Evolutionary conservation across 1,140 invertebrate species (phyloP).

Genomic region (Kradibia gibbosae): DNA sequence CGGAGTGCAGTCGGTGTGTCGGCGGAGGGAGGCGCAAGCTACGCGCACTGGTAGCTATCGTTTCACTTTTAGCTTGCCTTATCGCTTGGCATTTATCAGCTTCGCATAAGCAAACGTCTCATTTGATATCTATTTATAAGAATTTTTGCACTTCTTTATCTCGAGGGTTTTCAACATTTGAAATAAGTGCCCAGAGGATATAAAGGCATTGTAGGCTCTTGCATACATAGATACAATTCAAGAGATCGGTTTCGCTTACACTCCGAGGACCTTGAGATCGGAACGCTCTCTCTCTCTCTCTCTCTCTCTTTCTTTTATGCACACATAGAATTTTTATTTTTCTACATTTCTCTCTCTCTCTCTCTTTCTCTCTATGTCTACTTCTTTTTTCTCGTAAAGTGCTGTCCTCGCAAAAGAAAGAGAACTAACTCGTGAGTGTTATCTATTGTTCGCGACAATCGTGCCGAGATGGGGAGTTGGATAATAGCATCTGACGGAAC

Average conservation of each 20-base stretch:
- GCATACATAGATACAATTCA: background rate
- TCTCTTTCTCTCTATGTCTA: constrained; percentile 61
- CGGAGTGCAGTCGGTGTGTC: too few relatives aligned
- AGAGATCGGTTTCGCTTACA: constrained; percentile 27
- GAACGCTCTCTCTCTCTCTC: constrained; percentile 54
- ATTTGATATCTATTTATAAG: background rate
- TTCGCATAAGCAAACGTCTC: too few relatives aligned
- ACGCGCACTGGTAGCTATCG: background rate
- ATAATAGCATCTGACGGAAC: constrained; percentile 21
- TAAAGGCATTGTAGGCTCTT: constrained; percentile 31
- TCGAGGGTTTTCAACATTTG: background rate
- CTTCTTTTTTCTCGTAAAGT: constrained; percentile 34
- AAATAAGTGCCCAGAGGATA: background rate
- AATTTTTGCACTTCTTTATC: background rate
- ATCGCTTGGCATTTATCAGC: background rate
- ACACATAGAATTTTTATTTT: constrained; percentile 40
- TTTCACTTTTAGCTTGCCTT: background rate
- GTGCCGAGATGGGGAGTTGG: constrained; percentile 16
- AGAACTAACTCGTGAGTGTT: background rate
- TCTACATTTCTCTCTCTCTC: constrained; percentile 57
- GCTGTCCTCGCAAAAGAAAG: constrained; percentile 4
- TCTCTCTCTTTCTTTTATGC: constrained; percentile 54
- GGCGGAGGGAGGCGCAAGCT: background rate
- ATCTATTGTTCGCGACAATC: constrained; percentile 29
- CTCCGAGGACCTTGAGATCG: constrained; percentile 24